Evolutionary conservation across 2,797 vertebrate genomes (phyloP).

Genomic region (Anableps anableps): DNA sequence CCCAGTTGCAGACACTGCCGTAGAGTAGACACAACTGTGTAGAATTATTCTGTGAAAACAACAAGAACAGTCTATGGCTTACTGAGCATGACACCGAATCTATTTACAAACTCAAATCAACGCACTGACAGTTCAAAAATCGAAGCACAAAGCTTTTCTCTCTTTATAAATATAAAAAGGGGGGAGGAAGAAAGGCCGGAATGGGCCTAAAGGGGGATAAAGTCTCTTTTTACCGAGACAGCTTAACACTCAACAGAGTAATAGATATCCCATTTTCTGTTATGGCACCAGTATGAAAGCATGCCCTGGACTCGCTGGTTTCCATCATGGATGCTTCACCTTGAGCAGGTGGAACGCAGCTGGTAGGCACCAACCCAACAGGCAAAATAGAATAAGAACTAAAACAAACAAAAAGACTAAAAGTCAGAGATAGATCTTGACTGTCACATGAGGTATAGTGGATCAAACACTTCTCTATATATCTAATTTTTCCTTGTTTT

Average conservation of each 20-base stretch:
- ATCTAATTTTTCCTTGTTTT: constrained; percentile 64
- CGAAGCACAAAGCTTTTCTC: constrained; percentile 73
- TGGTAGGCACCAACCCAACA: constrained; percentile 81
- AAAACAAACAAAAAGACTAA: constrained; percentile 63
- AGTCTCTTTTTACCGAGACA: constrained; percentile 84
- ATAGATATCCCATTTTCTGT: constrained; percentile 76
- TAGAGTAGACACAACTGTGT: constrained; percentile 72
- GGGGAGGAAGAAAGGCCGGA: constrained; percentile 62
- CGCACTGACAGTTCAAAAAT: constrained; percentile 71
- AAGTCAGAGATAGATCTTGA: constrained; percentile 81
- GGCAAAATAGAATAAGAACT: constrained; percentile 67
- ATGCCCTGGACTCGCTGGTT: constrained; percentile 73
- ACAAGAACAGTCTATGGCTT: constrained; percentile 81
- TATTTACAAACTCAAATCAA: constrained; percentile 77
- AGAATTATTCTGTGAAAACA: constrained; percentile 78
- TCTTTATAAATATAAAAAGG: constrained; percentile 82
- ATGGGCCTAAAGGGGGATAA: constrained; percentile 73
- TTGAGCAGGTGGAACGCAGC: constrained; percentile 76
- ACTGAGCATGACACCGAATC: constrained; percentile 73
- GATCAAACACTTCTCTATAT: constrained; percentile 85
- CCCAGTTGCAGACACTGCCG: constrained; percentile 61
- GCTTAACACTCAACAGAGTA: constrained; percentile 84
- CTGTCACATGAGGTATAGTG: constrained; percentile 97
- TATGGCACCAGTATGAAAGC: constrained; percentile 82
- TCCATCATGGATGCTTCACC: constrained; percentile 76